Conservation (phyloP, 2,113 vertebrate species). For the Muntiacus muntjak region DNA sequence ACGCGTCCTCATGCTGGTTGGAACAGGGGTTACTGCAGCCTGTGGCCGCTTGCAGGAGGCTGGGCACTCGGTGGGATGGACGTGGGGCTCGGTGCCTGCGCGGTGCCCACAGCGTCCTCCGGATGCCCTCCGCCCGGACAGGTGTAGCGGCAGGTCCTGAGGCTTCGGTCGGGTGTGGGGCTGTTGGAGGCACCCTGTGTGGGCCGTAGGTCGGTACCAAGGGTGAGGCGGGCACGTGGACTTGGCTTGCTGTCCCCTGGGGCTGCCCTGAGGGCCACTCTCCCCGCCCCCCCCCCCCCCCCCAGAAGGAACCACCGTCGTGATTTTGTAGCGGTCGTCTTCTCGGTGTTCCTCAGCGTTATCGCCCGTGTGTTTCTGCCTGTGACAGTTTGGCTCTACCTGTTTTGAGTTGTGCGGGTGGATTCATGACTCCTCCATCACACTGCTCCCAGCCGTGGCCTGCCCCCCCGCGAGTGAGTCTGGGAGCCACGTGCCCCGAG, state of each 20-base stretch:
- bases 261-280: rapidly evolving
- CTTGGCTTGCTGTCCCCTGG: neutral
- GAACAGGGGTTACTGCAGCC: neutral
- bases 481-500: neutral
- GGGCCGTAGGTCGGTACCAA: too few species aligned
- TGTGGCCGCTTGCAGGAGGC: neutral
- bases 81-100: neutral
- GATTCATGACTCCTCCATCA: rapidly evolving
- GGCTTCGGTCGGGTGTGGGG: rapidly evolving
- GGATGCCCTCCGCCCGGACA: neutral
- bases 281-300: neutral
- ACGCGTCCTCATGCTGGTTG: rapidly evolving
- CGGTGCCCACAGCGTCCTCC: neutral
- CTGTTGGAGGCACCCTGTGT: neutral
- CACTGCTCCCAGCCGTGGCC: neutral
- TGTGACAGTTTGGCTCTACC: rapidly evolving
- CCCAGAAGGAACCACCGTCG: rapidly evolving
- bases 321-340: rapidly evolving
- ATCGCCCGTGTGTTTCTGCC: neutral
- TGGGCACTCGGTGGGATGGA: neutral
- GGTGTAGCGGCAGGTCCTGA: rapidly evolving
- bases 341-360: rapidly evolving
- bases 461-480: rapidly evolving
- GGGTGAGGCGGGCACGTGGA: rapidly evolving
- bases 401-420: neutral